Conservation (phyloP, 2,113 vertebrate species). For the Scomber japonicus region DNA sequence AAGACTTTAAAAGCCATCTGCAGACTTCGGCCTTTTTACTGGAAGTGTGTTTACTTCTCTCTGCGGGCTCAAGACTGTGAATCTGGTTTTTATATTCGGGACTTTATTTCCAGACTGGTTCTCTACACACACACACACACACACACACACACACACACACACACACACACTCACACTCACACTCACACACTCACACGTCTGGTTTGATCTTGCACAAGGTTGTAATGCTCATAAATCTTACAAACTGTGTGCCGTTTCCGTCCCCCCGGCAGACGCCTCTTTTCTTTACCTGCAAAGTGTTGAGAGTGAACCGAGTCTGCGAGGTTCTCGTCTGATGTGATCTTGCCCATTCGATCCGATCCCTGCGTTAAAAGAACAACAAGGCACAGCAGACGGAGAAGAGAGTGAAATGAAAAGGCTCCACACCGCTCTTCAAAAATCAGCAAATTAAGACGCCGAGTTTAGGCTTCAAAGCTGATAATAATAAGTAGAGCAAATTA, state of each 20-base stretch:
- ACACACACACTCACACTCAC: no score
- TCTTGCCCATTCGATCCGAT: slow-evolving; percentile 83
- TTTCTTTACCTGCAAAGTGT: slow-evolving; percentile 88
- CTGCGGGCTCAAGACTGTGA: no score
- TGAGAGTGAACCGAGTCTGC: slow-evolving; percentile 86
- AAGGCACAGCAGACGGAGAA: neutral
- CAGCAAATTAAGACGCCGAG: neutral
- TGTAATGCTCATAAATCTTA: neutral
- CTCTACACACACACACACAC: no score
- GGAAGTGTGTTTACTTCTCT: no score
- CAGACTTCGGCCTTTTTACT: no score
- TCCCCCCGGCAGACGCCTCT: slow-evolving; percentile 15
- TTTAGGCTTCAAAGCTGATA: neutral
- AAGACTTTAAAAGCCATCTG: no score
- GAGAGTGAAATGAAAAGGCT: neutral
- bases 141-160: no score
- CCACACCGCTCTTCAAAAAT: neutral
- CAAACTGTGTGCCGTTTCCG: neutral
- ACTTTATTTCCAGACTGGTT: neutral
- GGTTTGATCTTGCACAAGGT: slow-evolving; percentile 5
- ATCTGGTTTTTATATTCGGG: no score
- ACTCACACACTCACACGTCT: neutral
- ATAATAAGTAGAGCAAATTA: neutral
- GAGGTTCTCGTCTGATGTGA: slow-evolving; percentile 90
- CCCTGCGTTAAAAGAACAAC: slow-evolving; percentile 69